Conservation (phyloP, 2,888 invertebrate genomes). For the Lithophane leautieri region DNA sequence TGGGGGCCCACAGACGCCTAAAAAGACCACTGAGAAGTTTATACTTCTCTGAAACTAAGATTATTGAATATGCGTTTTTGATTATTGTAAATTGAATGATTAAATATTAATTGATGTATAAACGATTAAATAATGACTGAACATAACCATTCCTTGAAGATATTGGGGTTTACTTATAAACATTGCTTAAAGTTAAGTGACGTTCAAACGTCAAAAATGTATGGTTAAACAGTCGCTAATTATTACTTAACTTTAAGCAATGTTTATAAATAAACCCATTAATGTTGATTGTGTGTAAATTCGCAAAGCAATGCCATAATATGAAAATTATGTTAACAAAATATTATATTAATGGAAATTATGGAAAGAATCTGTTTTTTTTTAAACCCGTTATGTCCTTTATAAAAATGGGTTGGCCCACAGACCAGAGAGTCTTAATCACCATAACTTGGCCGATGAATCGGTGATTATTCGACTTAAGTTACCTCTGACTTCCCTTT, state of each 20-base stretch:
- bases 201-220: no score
- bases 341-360: constrained; percentile 10
- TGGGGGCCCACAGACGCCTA: no score
- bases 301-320: neutral
- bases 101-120: constrained; percentile 12
- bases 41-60: neutral
- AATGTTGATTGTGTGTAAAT: constrained; percentile 25
- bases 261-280: no score
- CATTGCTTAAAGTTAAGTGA: no score
- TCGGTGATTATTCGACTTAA: no score
- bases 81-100: constrained; percentile 32
- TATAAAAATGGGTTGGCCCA: neutral
- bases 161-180: no score
- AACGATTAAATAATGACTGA: constrained; percentile 38
- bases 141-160: constrained; percentile 38
- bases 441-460: neutral
- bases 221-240: no score
- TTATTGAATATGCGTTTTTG: neutral
- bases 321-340: constrained; percentile 6
- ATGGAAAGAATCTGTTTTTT: neutral
- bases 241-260: no score
- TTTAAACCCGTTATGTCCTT: no score
- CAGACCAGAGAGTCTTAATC: neutral
- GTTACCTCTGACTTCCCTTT: neutral
- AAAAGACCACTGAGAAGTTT: neutral